Evolutionary conservation across 1,140 invertebrate species (phyloP).

Genomic region (Drosophila rhopaloa): DNA sequence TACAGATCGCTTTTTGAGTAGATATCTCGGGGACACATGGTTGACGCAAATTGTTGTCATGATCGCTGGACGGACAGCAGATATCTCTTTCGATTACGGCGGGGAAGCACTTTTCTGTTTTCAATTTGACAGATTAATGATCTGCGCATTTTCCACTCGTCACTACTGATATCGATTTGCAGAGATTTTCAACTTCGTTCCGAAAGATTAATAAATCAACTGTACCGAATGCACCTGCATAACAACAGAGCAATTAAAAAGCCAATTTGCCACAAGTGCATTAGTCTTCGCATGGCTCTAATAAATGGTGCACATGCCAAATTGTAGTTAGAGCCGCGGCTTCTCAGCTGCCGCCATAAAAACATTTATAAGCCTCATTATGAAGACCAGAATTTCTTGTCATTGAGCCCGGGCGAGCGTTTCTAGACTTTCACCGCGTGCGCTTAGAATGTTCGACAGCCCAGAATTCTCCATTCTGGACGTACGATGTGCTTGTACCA

Average conservation of each 20-base stretch:
- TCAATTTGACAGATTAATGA: conserved; percentile 53
- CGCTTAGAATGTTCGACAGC: conserved; percentile 52
- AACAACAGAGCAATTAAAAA: conserved; percentile 67
- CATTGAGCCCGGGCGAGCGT: conserved; percentile 46
- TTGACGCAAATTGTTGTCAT: conserved; percentile 36
- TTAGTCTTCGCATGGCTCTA: conserved; percentile 62
- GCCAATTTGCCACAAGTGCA: conserved; percentile 71
- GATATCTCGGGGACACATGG: conserved; percentile 6
- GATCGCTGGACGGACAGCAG: conserved; percentile 9
- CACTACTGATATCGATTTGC: conserved; percentile 10
- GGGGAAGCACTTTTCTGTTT: conserved; percentile 28
- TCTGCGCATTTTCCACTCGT: conserved; percentile 42
- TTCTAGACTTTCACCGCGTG: conserved; percentile 72
- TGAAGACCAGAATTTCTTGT: conserved; percentile 82
- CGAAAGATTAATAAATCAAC: conserved; percentile 31
- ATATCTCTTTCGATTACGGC: conserved; percentile 20
- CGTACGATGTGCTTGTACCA: conserved; percentile 31
- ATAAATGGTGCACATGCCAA: conserved; percentile 82
- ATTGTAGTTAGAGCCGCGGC: conserved; percentile 49
- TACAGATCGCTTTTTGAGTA: conserved; percentile 16
- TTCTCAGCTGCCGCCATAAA: conserved; percentile 70
- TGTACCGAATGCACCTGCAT: conserved; percentile 47
- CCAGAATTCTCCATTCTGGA: conserved; percentile 25
- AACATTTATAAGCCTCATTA: conserved; percentile 82
- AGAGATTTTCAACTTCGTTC: conserved; percentile 12